These are phyloP conservation scores for Drosophila erecta DNA, from an alignment of 1,140 invertebrate genomes.

Conservation along the genomic window DNA sequence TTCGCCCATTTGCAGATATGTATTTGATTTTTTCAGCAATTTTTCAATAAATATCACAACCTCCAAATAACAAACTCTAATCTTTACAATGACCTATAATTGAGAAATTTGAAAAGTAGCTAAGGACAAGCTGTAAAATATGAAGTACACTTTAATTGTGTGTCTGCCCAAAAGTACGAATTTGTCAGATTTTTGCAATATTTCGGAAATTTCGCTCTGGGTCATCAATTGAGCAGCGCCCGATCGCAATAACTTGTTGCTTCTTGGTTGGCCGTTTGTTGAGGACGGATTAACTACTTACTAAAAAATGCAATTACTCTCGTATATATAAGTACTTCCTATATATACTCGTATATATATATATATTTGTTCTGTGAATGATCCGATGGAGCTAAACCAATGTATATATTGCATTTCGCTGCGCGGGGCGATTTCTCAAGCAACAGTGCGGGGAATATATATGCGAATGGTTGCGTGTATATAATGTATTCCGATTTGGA, in stretches of 20 bases:
- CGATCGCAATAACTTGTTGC: slow-evolving; percentile 11
- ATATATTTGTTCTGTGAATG: slow-evolving; percentile 15
- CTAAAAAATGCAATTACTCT: slow-evolving; percentile 76
- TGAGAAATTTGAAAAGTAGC: background rate
- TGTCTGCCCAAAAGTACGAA: too few species aligned
- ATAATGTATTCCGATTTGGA: slow-evolving; percentile 40
- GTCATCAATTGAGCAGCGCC: slow-evolving; percentile 40
- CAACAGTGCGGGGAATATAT: slow-evolving; percentile 44
- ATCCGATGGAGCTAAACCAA: slow-evolving; percentile 44
- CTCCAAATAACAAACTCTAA: slow-evolving; percentile 28
- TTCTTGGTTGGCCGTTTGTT: slow-evolving; percentile 60
- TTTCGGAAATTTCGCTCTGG: background rate
- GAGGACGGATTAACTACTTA: slow-evolving; percentile 81
- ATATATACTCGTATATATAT: slow-evolving; percentile 13
- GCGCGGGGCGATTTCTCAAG: slow-evolving; percentile 67
- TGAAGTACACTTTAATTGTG: too few species aligned
- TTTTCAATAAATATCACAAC: slow-evolving; percentile 31
- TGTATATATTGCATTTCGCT: slow-evolving; percentile 18
- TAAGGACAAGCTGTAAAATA: background rate
- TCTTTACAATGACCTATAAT: background rate
- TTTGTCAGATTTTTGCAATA: background rate
- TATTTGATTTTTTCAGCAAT: slow-evolving; percentile 37
- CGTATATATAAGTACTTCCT: slow-evolving; percentile 24
- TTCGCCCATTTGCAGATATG: slow-evolving; percentile 28
- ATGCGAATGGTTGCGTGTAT: slow-evolving; percentile 10